phyloP scores from a whole-genome alignment of 2,888 invertebrate genomes.

The Diarsia mendica region DNA sequence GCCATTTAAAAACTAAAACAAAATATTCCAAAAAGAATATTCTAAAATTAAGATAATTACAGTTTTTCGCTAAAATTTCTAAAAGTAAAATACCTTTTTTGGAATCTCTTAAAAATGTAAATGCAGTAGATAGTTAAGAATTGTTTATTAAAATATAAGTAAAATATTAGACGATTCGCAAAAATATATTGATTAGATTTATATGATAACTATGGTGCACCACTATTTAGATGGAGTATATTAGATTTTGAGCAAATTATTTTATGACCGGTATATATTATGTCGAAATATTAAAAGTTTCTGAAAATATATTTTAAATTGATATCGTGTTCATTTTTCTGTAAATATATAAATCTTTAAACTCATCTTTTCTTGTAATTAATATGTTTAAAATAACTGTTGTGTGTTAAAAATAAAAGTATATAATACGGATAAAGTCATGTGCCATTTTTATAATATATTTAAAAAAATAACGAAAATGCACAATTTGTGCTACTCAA shows the following conservation, averaged over 20 bases:
- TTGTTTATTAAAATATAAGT: constrained; percentile 78
- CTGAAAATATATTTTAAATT: constrained; percentile 81
- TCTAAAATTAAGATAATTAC: constrained; percentile 59
- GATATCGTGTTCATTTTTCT: constrained; percentile 78
- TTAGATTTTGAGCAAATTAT: constrained; percentile 73
- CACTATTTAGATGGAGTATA: constrained; percentile 82
- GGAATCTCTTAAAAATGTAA: constrained; percentile 74
- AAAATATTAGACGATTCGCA: constrained; percentile 75
- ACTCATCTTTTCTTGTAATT: constrained; percentile 76
- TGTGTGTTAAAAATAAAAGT: constrained; percentile 82
- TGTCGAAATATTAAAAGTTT: constrained; percentile 65
- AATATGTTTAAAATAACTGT: constrained; percentile 78
- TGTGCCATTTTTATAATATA: constrained; percentile 85
- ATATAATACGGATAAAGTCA: constrained; percentile 79
- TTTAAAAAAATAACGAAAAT: constrained; percentile 68
- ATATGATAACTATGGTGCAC: constrained; percentile 85
- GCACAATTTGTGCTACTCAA: constrained; percentile 86
- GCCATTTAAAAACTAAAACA: constrained; percentile 72
- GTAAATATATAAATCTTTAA: constrained; percentile 85
- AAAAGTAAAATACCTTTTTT: constrained; percentile 58
- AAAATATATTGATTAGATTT: constrained; percentile 82
- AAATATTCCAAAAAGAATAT: constrained; percentile 61
- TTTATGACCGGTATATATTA: constrained; percentile 66
- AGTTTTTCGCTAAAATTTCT: constrained; percentile 63
- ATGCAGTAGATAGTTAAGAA: constrained; percentile 78